phyloP scores from a whole-genome alignment of 1,140 invertebrate genomes.

The Drosophila auraria region DNA sequence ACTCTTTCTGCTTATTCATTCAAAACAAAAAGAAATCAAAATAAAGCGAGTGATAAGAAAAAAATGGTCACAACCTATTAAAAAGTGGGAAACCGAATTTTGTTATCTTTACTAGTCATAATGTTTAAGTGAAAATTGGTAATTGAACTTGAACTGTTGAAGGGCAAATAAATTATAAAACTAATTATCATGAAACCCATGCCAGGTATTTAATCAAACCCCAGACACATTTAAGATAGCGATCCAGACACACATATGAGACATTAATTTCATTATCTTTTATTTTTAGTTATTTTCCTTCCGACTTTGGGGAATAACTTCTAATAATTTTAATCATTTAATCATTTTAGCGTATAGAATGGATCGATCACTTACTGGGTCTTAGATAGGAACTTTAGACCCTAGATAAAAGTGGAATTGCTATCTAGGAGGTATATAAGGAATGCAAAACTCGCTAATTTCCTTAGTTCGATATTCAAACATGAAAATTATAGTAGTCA shows the following conservation, averaged over 20 bases:
- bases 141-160: not conserved
- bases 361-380: slow-evolving; percentile 42
- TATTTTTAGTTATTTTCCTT: slow-evolving; percentile 20
- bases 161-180: not conserved
- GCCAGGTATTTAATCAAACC: slow-evolving; percentile 23
- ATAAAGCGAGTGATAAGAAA: slow-evolving; percentile 6
- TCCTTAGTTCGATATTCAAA: slow-evolving; percentile 40
- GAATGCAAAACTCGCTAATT: not conserved
- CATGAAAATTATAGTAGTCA: slow-evolving; percentile 49
- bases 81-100: not conserved
- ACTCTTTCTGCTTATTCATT: slow-evolving; percentile 8
- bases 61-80: slow-evolving; percentile 7
- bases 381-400: slow-evolving; percentile 39
- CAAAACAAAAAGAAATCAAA: not conserved
- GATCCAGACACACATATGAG: slow-evolving; percentile 11
- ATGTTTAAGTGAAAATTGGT: not conserved
- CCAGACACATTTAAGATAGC: slow-evolving; percentile 18
- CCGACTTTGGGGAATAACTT: slow-evolving; percentile 14
- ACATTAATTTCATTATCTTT: slow-evolving; percentile 6
- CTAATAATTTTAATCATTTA: no score
- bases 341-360: slow-evolving; percentile 22
- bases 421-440: slow-evolving; percentile 36
- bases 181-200: not conserved
- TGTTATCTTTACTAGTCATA: not conserved
- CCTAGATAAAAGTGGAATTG: slow-evolving; percentile 42